Conservation (phyloP, 1,140 invertebrate species). For the Paralvinella palmiformis region DNA sequence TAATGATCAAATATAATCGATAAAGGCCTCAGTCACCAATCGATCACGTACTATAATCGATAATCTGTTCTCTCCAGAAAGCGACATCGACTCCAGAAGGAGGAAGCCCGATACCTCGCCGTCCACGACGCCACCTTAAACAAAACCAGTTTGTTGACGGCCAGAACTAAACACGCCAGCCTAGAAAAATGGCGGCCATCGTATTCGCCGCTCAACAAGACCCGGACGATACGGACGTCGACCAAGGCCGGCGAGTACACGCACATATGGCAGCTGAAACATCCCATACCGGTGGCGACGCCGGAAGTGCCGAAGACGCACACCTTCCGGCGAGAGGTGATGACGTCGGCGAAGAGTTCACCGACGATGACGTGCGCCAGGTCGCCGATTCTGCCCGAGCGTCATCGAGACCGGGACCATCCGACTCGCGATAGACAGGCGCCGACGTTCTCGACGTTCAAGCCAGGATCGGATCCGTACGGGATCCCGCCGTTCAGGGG, state of each 20-base stretch:
- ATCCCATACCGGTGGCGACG: not conserved
- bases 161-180: not conserved
- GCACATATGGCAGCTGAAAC: constrained; percentile 2
- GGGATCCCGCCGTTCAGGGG: too few species aligned
- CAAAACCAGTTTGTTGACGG: not conserved
- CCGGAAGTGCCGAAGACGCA: constrained; percentile 3
- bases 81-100: not conserved
- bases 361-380: too few species aligned
- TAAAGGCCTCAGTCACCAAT: not conserved
- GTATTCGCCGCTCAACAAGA: not conserved
- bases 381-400: too few species aligned
- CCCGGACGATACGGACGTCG: not conserved
- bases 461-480: too few species aligned
- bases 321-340: too few species aligned
- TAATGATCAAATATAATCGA: not conserved
- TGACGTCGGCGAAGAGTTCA: too few species aligned
- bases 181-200: not conserved
- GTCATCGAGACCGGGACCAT: too few species aligned
- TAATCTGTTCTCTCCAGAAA: not conserved
- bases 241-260: not conserved
- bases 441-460: too few species aligned
- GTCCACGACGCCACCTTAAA: not conserved
- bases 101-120: not conserved
- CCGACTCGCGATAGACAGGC: too few species aligned
- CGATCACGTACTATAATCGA: not conserved